Evolutionary conservation across 1,140 invertebrate species (phyloP).

Genomic region (Drosophila takahashii): DNA sequence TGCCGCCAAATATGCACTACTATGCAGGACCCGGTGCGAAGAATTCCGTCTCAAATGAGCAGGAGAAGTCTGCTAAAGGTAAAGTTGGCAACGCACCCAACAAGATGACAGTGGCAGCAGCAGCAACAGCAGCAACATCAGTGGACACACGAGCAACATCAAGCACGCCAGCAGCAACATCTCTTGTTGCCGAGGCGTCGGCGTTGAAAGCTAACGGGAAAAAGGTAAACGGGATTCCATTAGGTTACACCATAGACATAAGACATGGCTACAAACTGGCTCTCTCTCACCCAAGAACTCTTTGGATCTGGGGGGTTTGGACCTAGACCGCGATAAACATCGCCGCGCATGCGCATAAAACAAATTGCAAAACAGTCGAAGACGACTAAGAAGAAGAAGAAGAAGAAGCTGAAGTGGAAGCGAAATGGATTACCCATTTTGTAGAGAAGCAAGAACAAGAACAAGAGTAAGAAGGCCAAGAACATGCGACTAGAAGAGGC

Average conservation of each 20-base stretch:
- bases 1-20: slow-evolving; percentile 92
- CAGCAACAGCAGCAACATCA: slow-evolving; percentile 23
- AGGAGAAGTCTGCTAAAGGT: slow-evolving; percentile 17
- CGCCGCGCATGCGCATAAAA: slow-evolving; percentile 75
- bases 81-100: not conserved
- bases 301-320: slow-evolving; percentile 20
- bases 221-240: slow-evolving; percentile 84
- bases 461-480: not conserved
- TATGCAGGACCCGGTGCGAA: slow-evolving; percentile 87
- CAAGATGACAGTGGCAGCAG: slow-evolving; percentile 16
- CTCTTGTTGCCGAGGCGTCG: slow-evolving; percentile 56
- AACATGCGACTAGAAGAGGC: slow-evolving; percentile 28
- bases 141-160: slow-evolving; percentile 26
- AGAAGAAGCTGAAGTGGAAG: slow-evolving; percentile 11
- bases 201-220: slow-evolving; percentile 83
- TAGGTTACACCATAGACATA: slow-evolving; percentile 74
- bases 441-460: slow-evolving; percentile 26
- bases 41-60: slow-evolving; percentile 49
- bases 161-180: slow-evolving; percentile 13
- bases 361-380: slow-evolving; percentile 70
- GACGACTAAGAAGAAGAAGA: too few species aligned
- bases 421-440: slow-evolving; percentile 81
- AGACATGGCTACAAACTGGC: slow-evolving; percentile 56
- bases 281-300: slow-evolving; percentile 19
- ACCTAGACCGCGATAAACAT: slow-evolving; percentile 63